Evolutionary conservation across 2,888 invertebrate species (phyloP), one percentile per base, ranked within the genome.

Genomic region (Phoronis australis): DNA sequence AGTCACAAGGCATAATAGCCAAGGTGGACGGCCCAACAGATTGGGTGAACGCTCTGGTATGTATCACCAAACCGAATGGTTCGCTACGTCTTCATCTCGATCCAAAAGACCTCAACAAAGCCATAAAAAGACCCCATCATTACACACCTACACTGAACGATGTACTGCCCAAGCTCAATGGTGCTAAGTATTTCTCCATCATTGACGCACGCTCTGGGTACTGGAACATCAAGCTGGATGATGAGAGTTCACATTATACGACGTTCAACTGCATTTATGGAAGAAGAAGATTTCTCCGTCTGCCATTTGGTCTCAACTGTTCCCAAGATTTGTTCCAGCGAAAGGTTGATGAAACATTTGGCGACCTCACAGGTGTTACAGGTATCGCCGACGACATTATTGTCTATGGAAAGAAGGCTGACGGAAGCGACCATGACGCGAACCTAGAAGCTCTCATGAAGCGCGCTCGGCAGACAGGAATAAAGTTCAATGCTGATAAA

Each of bases 81-180:
- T 15, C 35, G 3, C 24, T 48, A 3, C 48, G 43, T n/a, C 15
- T 48, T 9, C 43, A 43, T 38, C 48, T 37, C 9, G 42, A 42
- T 42, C 42, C 39, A 39, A 39, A 20, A 44, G 52, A 54, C 40
- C 38, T 59, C 1, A 61, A 61, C 24, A 42, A 31, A 20, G 57
- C 53, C 0, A 55, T 61, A 4, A 21, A 20, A 20, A 35, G 57
- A 37, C 52, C 56, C 1, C 59, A 58, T 37, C 47, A 52, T 27
- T 25, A 20, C 15, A 50, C 44, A 37, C 47, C 26, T 3, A 52
- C 52, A 4, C n/a, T 50, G 12, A 50, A 50, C 3, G 50, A 47
- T n/a, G 42, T 47, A 9, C 31, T 31, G 15, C 31, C 31, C 15
- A 9, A 31, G 15, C 31, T 31, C 9, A 31, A 15, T 31, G 31